Evolutionary conservation across 1,140 invertebrate genomes (phyloP).

Genomic region (Nasonia longicornis): DNA sequence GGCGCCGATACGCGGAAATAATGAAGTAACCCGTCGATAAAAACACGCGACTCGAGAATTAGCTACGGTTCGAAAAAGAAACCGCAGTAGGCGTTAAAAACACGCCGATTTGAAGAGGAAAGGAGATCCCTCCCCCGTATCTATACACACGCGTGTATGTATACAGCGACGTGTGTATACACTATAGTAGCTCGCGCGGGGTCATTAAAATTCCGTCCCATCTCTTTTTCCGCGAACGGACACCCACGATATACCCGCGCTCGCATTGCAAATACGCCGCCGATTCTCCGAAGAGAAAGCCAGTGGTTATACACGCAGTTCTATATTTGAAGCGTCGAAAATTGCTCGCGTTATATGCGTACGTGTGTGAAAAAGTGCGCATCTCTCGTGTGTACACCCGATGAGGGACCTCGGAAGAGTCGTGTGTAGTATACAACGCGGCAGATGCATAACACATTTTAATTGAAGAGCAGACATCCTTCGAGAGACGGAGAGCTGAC

Average conservation of each 20-base stretch:
- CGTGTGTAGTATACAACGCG: constrained; percentile 15
- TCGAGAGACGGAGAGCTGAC: constrained; percentile 60
- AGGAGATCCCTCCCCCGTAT: background rate
- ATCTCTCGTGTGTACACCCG: too few species aligned
- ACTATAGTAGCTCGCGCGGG: too few species aligned
- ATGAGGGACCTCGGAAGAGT: background rate
- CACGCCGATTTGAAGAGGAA: background rate
- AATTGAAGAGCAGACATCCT: constrained; percentile 66
- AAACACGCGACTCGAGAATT: background rate
- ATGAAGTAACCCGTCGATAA: background rate
- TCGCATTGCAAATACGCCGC: background rate
- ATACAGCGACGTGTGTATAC: too few species aligned
- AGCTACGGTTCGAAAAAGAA: too few species aligned
- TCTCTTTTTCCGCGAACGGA: constrained; percentile 29
- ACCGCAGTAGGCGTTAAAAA: too few species aligned
- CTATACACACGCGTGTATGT: background rate
- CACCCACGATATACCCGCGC: background rate
- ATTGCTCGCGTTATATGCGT: constrained; percentile 1
- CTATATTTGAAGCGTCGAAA: constrained; percentile 36
- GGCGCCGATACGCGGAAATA: background rate
- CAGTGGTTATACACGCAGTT: background rate
- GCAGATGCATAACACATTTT: constrained; percentile 66
- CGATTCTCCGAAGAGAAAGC: constrained; percentile 34
- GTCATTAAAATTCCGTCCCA: constrained; percentile 30
- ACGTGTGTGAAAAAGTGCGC: constrained; percentile 4